A percentile compares a stretch with the other conserved stretches of the same genome.
Conservation (phyloP, 2,113 vertebrate genomes). For the Bothrops jararaca region DNA sequence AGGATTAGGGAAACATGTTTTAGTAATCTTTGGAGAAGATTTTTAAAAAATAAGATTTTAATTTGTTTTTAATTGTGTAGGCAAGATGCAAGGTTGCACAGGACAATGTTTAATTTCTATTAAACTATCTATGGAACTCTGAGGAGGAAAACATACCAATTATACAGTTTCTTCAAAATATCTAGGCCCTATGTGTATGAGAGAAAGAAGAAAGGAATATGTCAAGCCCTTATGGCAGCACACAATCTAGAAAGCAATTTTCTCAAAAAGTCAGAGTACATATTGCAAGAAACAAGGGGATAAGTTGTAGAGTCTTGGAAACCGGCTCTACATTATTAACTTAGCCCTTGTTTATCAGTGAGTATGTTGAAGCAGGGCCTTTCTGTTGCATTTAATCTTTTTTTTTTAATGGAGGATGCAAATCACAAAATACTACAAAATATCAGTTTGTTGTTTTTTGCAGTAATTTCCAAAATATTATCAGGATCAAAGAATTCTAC, state of each 20-base stretch:
- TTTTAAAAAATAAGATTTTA: background rate
- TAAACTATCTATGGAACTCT: background rate
- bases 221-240: background rate
- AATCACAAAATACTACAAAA: background rate
- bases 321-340: background rate
- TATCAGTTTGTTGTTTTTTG: background rate
- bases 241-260: background rate
- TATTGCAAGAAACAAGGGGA: background rate
- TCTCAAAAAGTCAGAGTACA: background rate
- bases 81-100: background rate
- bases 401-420: background rate
- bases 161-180: background rate
- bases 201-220: background rate
- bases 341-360: background rate
- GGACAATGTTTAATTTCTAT: background rate
- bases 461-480: background rate
- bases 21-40: background rate
- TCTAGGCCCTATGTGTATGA: background rate
- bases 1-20: background rate
- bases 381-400: background rate
- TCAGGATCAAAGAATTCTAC: background rate
- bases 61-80: background rate
- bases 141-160: background rate
- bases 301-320: background rate
- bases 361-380: background rate